Evolutionary conservation across 2,888 invertebrate species (phyloP), one percentile per base, ranked within the genome.

Genomic region (Hyppa rectilinea): DNA sequence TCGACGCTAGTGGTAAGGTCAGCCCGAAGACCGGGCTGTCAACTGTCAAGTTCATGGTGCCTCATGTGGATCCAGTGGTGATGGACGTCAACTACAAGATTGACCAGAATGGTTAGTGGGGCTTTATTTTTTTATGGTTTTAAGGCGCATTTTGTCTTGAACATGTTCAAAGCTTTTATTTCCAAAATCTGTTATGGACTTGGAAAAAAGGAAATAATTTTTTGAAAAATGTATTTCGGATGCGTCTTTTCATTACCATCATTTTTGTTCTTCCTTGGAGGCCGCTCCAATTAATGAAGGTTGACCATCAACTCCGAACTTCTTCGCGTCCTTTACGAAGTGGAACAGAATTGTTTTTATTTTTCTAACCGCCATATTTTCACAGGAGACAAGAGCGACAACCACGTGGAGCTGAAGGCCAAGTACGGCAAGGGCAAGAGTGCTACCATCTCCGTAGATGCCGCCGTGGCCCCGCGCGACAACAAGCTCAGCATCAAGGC

Each of bases 31-130:
- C 89, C 2, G 96, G 96, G 0, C 88, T 85, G 26, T 90, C 90
- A 1, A 95, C 94, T 56, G 60, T 96, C 20, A 93, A 93, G 67
- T 59, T 96, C 0, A 80, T 93, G 4, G 87, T 96, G 0, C 95
- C 96, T 0, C 95, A 96, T 26, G 89, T 93, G 0, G 95, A 96
- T 45, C 96, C 96, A 0, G 77, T 96, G 50, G 88, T 92, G 0
- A 5, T 96, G 2, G 95, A 95, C 6, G 88, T 91, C 38, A 91
- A 85, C 71, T 96, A 96, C 91, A 95, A 96, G 63, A 88, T 88
- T 34, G 89, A 94, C n/a, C 82, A 92, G 0, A 88, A 91, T 40
- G 90, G 94, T 88, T 87, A 91, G 85, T 80, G 20, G 3, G 12
- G 20, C 20, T 40, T 7, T 20, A 12, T 38, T 26, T 26, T 14